These are phyloP conservation scores for Baronia brevicornis DNA, from an alignment of 2,888 invertebrate genomes.

Conservation along the genomic window DNA sequence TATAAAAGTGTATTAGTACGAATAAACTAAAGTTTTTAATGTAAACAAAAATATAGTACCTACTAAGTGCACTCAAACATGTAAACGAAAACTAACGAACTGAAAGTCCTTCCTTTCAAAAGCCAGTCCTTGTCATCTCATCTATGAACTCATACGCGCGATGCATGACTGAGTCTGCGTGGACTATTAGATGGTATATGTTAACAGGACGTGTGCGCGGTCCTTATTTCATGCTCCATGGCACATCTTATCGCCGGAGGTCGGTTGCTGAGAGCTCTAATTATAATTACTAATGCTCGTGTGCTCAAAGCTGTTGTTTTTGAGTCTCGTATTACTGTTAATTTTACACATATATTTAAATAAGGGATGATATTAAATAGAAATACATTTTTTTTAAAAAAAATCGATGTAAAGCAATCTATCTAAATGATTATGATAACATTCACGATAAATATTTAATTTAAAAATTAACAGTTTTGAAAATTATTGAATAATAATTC, in stretches of 20 bases:
- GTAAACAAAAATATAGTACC: too few species aligned
- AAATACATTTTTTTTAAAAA: neutral
- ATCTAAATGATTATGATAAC: too few species aligned
- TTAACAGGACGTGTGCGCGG: constrained; percentile 39
- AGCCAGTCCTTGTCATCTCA: too few species aligned
- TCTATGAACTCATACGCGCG: constrained; percentile 32
- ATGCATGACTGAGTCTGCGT: constrained; percentile 59
- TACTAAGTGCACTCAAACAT: too few species aligned
- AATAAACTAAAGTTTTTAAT: too few species aligned
- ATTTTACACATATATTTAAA: constrained; percentile 25
- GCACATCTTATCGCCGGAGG: constrained; percentile 72
- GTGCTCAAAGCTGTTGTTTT: constrained; percentile 47
- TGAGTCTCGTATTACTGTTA: constrained; percentile 30
- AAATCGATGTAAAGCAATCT: too few species aligned
- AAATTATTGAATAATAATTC: too few species aligned
- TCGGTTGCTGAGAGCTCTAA: constrained; percentile 44
- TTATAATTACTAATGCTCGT: constrained; percentile 70
- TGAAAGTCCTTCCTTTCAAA: too few species aligned
- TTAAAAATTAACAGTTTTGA: too few species aligned
- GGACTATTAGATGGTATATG: constrained; percentile 41
- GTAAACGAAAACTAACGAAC: too few species aligned
- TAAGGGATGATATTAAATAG: constrained; percentile 18
- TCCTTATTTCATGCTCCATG: constrained; percentile 70
- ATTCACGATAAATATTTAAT: constrained; percentile 8
- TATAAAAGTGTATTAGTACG: too few species aligned